Conservation (phyloP, 2,797 vertebrate species). For the Pachyuromys duprasi region DNA sequence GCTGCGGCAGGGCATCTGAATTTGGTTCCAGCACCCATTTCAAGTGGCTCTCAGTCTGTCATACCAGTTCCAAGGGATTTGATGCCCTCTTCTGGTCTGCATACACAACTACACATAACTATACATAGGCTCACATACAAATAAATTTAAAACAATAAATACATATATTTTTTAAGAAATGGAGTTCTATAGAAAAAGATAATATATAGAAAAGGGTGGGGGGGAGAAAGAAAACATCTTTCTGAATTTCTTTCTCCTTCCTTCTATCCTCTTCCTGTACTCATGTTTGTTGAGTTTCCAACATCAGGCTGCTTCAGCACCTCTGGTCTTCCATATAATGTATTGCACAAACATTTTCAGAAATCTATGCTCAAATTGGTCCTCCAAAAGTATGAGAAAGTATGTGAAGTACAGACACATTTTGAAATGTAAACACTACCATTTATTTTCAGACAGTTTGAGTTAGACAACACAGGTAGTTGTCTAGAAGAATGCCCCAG, state of each 20-base stretch:
- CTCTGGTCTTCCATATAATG: neutral
- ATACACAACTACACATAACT: neutral
- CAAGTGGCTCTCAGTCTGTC: too few relatives aligned
- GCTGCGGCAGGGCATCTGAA: too few relatives aligned
- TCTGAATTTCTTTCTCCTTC: too few relatives aligned
- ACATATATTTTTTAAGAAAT: neutral
- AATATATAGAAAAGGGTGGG: neutral
- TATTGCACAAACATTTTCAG: neutral
- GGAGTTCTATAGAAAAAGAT: neutral
- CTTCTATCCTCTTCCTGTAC: neutral
- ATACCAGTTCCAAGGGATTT: neutral
- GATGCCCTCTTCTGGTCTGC: neutral
- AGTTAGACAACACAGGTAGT: neutral
- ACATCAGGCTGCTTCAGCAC: neutral
- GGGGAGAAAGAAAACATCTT: neutral
- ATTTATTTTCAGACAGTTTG: slow-evolving; percentile 43
- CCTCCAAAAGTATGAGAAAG: neutral
- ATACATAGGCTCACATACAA: too few relatives aligned
- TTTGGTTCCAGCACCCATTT: neutral
- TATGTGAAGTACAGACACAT: neutral
- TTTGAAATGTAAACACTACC: slow-evolving; percentile 35
- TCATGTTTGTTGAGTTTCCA: neutral
- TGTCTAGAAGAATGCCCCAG: neutral
- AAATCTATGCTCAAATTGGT: neutral
- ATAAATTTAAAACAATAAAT: neutral